Conservation (phyloP, 2,113 vertebrate species). For the Tauraco erythrolophus region DNA sequence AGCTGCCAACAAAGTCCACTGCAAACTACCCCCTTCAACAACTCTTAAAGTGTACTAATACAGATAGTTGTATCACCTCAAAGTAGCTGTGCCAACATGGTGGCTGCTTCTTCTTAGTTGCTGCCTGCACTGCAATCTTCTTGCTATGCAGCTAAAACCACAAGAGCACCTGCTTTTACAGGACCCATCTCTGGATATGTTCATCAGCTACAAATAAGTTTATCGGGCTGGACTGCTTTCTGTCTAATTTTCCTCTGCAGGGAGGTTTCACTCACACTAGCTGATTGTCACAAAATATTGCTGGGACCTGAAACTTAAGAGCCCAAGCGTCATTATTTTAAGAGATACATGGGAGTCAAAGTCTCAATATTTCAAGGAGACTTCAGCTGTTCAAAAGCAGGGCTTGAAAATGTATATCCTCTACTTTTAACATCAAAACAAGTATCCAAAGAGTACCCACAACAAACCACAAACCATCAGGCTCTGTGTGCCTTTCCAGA, state of each 20-base stretch:
- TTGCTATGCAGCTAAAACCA: neutral
- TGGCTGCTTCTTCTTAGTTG: neutral
- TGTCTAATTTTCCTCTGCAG: neutral
- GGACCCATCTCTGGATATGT: neutral
- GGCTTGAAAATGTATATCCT: neutral
- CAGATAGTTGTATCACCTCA: neutral
- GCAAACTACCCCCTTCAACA: neutral
- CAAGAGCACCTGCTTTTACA: neutral
- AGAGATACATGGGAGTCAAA: neutral
- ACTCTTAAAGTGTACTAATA: neutral
- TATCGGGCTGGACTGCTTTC: neutral
- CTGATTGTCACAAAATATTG: neutral
- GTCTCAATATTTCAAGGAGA: neutral
- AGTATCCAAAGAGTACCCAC: neutral
- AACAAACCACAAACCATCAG: neutral
- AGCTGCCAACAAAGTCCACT: neutral
- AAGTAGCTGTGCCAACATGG: fast-evolving
- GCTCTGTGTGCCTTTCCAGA: neutral
- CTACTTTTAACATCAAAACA: neutral
- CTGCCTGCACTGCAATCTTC: neutral
- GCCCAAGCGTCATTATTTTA: neutral
- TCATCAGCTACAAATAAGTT: neutral
- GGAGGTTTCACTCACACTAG: neutral
- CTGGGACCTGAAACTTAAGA: neutral
- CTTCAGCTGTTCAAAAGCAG: neutral